phyloP scores from a whole-genome alignment of 2,113 vertebrate species.

The Gambusia holbrooki region DNA sequence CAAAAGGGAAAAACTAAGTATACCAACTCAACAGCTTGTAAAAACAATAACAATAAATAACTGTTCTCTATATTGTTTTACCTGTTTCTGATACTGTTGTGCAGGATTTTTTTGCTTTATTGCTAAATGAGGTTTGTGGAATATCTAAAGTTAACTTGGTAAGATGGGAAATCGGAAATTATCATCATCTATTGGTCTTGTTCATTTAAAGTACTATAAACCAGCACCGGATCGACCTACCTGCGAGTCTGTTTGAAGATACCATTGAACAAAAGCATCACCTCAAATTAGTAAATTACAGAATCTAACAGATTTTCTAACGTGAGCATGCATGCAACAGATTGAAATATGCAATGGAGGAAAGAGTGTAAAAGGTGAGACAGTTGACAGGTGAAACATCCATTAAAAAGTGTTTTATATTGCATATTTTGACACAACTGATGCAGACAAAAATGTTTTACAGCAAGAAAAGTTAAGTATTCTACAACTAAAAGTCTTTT shows the following conservation, averaged over 20 bases:
- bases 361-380: constrained; percentile 26
- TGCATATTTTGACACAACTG: not conserved
- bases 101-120: too few relatives aligned
- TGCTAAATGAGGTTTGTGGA: not conserved
- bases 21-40: too few relatives aligned
- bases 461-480: not conserved
- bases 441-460: not conserved
- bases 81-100: too few relatives aligned
- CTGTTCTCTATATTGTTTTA: too few relatives aligned
- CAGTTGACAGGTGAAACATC: constrained; percentile 13
- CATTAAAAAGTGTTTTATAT: constrained; percentile 30
- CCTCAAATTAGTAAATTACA: constrained; percentile 87
- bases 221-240: constrained; percentile 73
- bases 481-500: not conserved
- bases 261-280: constrained; percentile 87
- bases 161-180: not conserved
- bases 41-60: too few relatives aligned
- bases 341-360: constrained; percentile 33
- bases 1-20: too few relatives aligned
- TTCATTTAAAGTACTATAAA: constrained; percentile 42
- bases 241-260: constrained; percentile 83
- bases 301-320: constrained; percentile 83
- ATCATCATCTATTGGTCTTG: not conserved
- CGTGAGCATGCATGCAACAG: constrained; percentile 69
- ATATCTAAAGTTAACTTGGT: not conserved